Percentiles rank a stretch among this genome's conserved stretches.
Evolutionary conservation across 2,888 invertebrate species (phyloP).

Genomic region (Camptogramma bilineatum): DNA sequence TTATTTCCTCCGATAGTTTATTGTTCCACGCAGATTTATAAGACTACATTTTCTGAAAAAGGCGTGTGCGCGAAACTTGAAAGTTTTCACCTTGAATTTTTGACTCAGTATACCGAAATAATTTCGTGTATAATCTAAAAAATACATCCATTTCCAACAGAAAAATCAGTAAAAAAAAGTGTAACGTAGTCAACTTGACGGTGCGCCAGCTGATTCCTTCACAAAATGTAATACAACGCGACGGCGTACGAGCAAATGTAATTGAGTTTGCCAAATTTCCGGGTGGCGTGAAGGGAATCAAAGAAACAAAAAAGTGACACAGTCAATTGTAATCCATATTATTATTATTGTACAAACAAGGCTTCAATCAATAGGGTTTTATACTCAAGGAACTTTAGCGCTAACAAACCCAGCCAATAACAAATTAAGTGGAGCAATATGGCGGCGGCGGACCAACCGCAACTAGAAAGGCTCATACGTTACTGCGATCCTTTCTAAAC

Average conservation of each 20-base stretch:
- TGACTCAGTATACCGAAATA: background rate
- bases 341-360: slow-evolving; percentile 1
- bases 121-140: background rate
- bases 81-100: background rate
- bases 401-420: background rate
- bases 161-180: slow-evolving; percentile 3
- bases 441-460: background rate
- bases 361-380: background rate
- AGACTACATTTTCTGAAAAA: too few species aligned
- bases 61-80: too few species aligned
- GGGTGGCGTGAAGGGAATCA: slow-evolving; percentile 38
- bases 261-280: slow-evolving; percentile 41
- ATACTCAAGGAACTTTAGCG: background rate
- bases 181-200: background rate
- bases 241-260: slow-evolving; percentile 10
- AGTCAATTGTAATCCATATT: slow-evolving; percentile 7
- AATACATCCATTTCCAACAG: background rate
- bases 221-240: slow-evolving; percentile 14
- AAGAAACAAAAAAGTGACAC: slow-evolving; percentile 37
- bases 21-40: too few species aligned
- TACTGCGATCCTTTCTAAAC: background rate
- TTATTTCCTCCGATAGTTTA: too few species aligned
- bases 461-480: background rate
- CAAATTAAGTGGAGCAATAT: slow-evolving; percentile 1
- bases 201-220: slow-evolving; percentile 3